A percentile compares a stretch with the other conserved stretches of the same genome.
Evolutionary conservation across 2,113 vertebrate species (phyloP).

Genomic region (Cromileptes altivelis): DNA sequence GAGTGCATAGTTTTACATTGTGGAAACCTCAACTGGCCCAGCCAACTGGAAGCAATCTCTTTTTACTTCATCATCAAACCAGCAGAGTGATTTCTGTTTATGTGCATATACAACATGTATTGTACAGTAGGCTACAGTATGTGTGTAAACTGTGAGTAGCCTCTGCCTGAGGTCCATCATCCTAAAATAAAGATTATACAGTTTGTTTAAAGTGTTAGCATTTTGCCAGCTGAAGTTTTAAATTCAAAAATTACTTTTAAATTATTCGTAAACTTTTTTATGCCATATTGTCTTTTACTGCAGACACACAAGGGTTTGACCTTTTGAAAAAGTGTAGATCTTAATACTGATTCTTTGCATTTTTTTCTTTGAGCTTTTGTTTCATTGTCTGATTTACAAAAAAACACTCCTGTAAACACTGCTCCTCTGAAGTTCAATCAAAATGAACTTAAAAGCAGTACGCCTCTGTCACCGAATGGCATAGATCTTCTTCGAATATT

Average conservation of each 20-base stretch:
- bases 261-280: not conserved
- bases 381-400: not conserved
- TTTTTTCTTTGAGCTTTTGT: not conserved
- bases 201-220: constrained; percentile 5
- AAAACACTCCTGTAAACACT: not conserved
- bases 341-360: not conserved
- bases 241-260: not conserved
- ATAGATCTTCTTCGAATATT: not conserved
- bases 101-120: constrained; percentile 9
- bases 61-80: constrained; percentile 57
- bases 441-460: not conserved
- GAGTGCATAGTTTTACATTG: constrained; percentile 44
- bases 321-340: not conserved
- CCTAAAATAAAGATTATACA: constrained; percentile 24
- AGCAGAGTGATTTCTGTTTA: constrained; percentile 36
- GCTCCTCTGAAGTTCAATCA: constrained; percentile 2
- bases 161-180: constrained; percentile 30
- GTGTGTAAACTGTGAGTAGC: not conserved
- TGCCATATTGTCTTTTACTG: not conserved
- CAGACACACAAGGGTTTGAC: not conserved
- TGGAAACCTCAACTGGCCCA: constrained; percentile 44
- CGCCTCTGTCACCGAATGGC: not conserved
- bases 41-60: constrained; percentile 52
- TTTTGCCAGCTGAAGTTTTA: not conserved
- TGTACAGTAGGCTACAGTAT: not conserved